These are phyloP conservation scores for Heliconius ethilla DNA, from an alignment of 2,888 invertebrate genomes.

Conservation along the genomic window DNA sequence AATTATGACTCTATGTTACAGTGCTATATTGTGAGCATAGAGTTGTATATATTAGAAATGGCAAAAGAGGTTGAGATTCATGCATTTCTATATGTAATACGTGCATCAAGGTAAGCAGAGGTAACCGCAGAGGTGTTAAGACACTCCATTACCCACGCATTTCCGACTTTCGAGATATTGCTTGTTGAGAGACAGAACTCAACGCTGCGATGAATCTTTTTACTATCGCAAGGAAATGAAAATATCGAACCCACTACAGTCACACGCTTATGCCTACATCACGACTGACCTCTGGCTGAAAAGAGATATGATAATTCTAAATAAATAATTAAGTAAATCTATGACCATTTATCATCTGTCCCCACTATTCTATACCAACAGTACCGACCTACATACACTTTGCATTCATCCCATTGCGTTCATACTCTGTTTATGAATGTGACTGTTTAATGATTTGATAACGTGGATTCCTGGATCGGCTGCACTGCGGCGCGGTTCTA, in stretches of 20 bases:
- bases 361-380: slow-evolving; percentile 8
- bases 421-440: slow-evolving; percentile 32
- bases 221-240: no score
- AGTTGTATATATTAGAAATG: slow-evolving; percentile 20
- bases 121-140: neutral
- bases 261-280: no score
- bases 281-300: no score
- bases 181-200: neutral
- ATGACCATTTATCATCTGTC: slow-evolving; percentile 11
- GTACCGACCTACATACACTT: slow-evolving; percentile 46
- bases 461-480: slow-evolving; percentile 25
- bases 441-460: slow-evolving; percentile 39
- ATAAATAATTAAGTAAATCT: neutral
- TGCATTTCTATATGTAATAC: neutral
- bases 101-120: neutral
- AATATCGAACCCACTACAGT: no score
- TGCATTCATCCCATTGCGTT: slow-evolving; percentile 41
- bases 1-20: slow-evolving; percentile 32
- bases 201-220: neutral
- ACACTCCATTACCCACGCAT: neutral
- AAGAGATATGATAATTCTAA: neutral
- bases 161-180: neutral
- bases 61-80: neutral
- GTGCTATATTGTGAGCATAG: slow-evolving; percentile 25
- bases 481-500: slow-evolving; percentile 21